Percentiles rank a stretch among this genome's conserved stretches.
phyloP scores from a whole-genome alignment of 2,888 invertebrate genomes.

The Mythimna pallens region DNA sequence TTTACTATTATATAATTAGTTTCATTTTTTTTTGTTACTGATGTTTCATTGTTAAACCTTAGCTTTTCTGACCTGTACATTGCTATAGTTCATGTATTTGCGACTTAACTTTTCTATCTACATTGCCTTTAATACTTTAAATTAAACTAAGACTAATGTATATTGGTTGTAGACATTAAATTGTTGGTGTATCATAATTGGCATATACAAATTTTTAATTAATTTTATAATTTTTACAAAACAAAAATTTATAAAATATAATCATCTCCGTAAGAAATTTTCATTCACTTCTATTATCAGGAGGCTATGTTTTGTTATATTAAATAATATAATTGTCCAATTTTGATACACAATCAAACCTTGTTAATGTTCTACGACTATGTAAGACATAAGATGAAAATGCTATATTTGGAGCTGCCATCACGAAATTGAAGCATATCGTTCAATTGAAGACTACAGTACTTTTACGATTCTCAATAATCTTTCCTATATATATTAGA shows the following conservation, averaged over 20 bases:
- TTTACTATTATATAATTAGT: constrained; percentile 68
- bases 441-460: constrained; percentile 89
- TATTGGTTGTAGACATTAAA: constrained; percentile 66
- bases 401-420: constrained; percentile 83
- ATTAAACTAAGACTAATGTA: constrained; percentile 78
- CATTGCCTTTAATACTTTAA: constrained; percentile 84
- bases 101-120: constrained; percentile 81
- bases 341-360: constrained; percentile 56
- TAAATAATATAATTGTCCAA: constrained; percentile 19
- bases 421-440: constrained; percentile 90
- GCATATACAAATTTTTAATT: constrained; percentile 8
- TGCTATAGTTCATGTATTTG: constrained; percentile 76
- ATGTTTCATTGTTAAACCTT: constrained; percentile 67
- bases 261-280: not conserved
- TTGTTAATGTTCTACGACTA: constrained; percentile 55
- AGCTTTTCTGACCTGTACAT: constrained; percentile 76
- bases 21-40: constrained; percentile 63
- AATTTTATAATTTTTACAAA: constrained; percentile 7
- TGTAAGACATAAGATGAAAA: constrained; percentile 70
- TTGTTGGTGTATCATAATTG: constrained; percentile 64
- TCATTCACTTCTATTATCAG: not conserved
- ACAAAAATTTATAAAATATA: not conserved
- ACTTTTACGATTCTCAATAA: constrained; percentile 88
- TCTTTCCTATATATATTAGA: constrained; percentile 90
- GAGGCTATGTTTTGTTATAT: constrained; percentile 5